These are phyloP conservation scores for Vidua macroura DNA, from an alignment of 2,113 vertebrate species.

Conservation along the genomic window DNA sequence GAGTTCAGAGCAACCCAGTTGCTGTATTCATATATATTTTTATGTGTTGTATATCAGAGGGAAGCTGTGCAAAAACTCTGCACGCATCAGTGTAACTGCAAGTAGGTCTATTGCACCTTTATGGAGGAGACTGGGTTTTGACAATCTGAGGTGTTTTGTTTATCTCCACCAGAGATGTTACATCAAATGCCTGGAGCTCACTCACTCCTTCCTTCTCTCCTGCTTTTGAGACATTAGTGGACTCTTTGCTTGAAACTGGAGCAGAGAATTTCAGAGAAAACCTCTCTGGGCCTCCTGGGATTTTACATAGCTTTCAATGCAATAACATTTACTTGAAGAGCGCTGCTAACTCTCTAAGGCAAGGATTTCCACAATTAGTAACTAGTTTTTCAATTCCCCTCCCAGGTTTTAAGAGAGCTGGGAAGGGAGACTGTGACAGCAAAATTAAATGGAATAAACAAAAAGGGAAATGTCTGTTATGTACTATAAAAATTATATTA, in stretches of 20 bases:
- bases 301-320: slow-evolving; percentile 22
- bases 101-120: background rate
- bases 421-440: background rate
- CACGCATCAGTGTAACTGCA: background rate
- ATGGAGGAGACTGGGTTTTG: background rate
- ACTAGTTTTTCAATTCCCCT: slow-evolving; percentile 31
- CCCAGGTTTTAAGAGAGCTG: background rate
- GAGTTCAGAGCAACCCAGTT: background rate
- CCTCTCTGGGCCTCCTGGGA: background rate
- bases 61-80: background rate
- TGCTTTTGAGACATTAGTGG: background rate
- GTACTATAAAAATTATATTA: background rate
- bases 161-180: background rate
- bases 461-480: background rate
- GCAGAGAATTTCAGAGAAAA: slow-evolving; percentile 40
- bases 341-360: background rate
- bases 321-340: background rate
- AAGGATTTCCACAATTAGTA: slow-evolving; percentile 32
- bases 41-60: background rate
- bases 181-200: background rate
- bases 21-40: background rate
- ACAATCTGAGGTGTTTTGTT: background rate
- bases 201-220: background rate
- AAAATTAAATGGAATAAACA: slow-evolving; percentile 35
- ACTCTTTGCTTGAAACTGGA: slow-evolving; percentile 42